Conservation (phyloP, 2,888 invertebrate species). For the Zygothrica quintamaculata region DNA sequence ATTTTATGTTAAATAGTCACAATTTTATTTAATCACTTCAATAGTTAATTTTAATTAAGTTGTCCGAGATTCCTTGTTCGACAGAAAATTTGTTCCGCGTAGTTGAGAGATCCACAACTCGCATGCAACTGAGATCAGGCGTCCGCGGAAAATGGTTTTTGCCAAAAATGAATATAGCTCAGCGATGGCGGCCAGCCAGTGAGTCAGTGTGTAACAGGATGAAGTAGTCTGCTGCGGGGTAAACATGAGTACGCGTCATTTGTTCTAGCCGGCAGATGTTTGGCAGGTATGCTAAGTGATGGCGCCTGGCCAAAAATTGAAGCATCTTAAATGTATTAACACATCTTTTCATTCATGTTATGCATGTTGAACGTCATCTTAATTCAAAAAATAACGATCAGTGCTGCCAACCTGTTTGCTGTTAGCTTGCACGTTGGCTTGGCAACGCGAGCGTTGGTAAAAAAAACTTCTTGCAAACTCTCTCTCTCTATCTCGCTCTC, state of each 20-base stretch:
- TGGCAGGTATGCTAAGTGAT: constrained; percentile 44
- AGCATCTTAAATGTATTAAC: constrained; percentile 20
- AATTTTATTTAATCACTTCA: constrained; percentile 3
- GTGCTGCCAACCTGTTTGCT: constrained; percentile 46
- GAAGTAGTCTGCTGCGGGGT: constrained; percentile 23
- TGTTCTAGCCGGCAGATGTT: constrained; percentile 57
- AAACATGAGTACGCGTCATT: constrained; percentile 63
- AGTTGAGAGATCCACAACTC: constrained; percentile 70
- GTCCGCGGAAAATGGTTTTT: constrained; percentile 77
- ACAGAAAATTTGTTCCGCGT: constrained; percentile 54
- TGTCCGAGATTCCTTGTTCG: constrained; percentile 16
- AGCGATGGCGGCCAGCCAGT: constrained; percentile 24
- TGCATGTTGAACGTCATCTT: constrained; percentile 11
- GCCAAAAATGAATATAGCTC: constrained; percentile 58
- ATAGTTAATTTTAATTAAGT: constrained; percentile 10
- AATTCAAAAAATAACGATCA: constrained; percentile 54
- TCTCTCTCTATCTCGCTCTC: constrained; percentile 1
- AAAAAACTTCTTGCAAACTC: not conserved
- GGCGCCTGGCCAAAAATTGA: constrained; percentile 64
- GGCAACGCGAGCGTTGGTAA: constrained; percentile 12
- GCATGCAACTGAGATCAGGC: constrained; percentile 75
- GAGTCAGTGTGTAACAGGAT: constrained; percentile 31
- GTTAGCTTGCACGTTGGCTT: not conserved
- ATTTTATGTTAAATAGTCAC: not conserved
- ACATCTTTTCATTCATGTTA: constrained; percentile 37